Evolutionary conservation across 2,113 vertebrate species (phyloP), one percentile per base, ranked within the genome.

Genomic region (Odontesthes bonariensis): DNA sequence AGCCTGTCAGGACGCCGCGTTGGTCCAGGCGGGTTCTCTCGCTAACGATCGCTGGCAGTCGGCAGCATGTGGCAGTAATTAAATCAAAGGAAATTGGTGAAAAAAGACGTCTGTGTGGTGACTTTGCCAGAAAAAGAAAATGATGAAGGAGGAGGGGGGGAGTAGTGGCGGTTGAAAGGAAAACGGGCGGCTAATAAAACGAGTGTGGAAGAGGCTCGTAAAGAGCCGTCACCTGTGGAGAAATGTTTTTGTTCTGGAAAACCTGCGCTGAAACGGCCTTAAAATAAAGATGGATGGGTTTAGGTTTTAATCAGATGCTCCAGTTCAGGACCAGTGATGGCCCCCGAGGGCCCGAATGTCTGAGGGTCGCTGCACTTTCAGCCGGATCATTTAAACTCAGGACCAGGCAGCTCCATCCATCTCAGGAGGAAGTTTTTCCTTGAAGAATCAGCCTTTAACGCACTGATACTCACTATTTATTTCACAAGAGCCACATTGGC

Each of bases 21-120:
- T 64, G 85, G 75, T 83, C 67, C 66, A 62, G 64, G 63, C 77
- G 35, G 20, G n/a, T n/a, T 68, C 63, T 66, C 75, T 33, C 20
- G 4, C 93, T 96, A 95, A 96, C 92, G 82, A 94, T 90, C 40
- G 40, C 89, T 95, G 95, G 94, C 93, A 95, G 93, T 88, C 92
- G 75, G 88, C 91, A 90, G 86, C 94, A 95, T 94, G 93, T 94
- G 94, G 94, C 92, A 79, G 95, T 96, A 94, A 95, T 96, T 96
- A 95, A 95, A 95, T 92, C 77, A 94, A 88, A 84, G 89, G 88
- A 84, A 91, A 90, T 94, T 93, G 87, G 86, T 88, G 84, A 92
- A 81, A 86, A 38, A 55, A 69, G 47, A 54, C 2, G 40, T 64
- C 59, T 88, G 89, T 77, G 86, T 81, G 59, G 82, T 86, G 89